Conservation (phyloP, 2,888 invertebrate species). For the Limnephilus auricula region DNA sequence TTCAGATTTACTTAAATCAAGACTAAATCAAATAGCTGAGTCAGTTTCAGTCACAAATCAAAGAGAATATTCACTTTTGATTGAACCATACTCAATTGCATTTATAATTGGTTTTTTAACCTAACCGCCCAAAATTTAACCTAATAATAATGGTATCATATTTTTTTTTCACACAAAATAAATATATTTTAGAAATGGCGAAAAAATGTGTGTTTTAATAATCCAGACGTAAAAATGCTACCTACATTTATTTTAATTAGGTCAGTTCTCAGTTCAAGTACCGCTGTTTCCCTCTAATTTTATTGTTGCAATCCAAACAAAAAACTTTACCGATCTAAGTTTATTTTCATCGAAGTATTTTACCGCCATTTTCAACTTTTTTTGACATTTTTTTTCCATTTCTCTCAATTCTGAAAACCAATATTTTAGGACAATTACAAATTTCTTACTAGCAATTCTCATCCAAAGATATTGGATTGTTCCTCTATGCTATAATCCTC, state of each 20-base stretch:
- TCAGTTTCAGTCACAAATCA: neutral
- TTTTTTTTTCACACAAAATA: too few species aligned
- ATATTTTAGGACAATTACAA: neutral
- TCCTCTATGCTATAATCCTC: neutral
- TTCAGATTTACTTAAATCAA: too few species aligned
- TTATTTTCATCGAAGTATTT: neutral
- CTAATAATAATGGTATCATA: too few species aligned
- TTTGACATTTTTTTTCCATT: neutral
- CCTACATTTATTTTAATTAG: too few species aligned
- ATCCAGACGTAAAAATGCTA: too few species aligned
- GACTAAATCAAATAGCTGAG: neutral
- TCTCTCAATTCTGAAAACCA: neutral
- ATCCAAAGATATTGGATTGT: neutral
- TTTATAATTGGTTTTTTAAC: neutral
- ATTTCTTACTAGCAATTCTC: neutral
- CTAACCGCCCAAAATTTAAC: neutral
- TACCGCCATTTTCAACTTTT: neutral
- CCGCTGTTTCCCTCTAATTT: too few species aligned
- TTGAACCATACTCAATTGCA: neutral
- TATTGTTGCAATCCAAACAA: too few species aligned
- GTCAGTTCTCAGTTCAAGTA: too few species aligned
- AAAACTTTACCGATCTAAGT: too few species aligned
- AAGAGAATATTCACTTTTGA: neutral
- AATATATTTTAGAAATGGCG: too few species aligned
- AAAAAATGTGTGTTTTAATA: too few species aligned